Evolutionary conservation across 1,140 invertebrate genomes (phyloP).

Genomic region (Lepidurus apus): DNA sequence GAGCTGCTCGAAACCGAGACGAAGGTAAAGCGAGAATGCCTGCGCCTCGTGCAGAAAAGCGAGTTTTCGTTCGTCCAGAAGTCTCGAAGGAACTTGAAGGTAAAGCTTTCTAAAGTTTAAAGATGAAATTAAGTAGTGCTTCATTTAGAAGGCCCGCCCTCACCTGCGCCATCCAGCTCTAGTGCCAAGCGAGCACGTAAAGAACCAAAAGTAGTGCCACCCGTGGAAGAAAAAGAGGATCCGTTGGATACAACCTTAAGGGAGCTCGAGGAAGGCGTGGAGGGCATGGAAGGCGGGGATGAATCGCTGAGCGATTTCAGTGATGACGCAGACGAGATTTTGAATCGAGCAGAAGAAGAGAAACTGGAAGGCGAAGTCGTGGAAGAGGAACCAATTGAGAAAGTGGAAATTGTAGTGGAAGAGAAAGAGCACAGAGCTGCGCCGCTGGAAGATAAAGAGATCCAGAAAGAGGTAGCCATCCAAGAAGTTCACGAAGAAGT

Average conservation of each 20-base stretch:
- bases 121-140: too few species aligned
- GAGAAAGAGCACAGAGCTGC: not conserved
- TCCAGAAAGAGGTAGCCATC: not conserved
- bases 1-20: constrained; percentile 16
- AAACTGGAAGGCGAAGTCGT: not conserved
- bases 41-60: not conserved
- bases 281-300: constrained; percentile 43
- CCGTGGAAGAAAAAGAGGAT: constrained; percentile 44
- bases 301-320: constrained; percentile 79
- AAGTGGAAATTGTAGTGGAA: not conserved
- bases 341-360: constrained; percentile 55
- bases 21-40: not conserved
- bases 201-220: constrained; percentile 22
- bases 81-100: not conserved
- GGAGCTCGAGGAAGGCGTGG: constrained; percentile 1
- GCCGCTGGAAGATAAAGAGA: not conserved
- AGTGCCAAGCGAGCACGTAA: not conserved
- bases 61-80: not conserved
- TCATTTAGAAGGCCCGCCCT: not conserved
- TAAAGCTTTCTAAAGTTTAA: not conserved
- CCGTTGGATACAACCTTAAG: constrained; percentile 44
- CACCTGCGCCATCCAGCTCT: not conserved
- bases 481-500: not conserved
- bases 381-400: not conserved
- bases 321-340: constrained; percentile 77